These are phyloP conservation scores for Phaethon lepturus DNA, from an alignment of 2,113 vertebrate species.

Conservation along the genomic window DNA sequence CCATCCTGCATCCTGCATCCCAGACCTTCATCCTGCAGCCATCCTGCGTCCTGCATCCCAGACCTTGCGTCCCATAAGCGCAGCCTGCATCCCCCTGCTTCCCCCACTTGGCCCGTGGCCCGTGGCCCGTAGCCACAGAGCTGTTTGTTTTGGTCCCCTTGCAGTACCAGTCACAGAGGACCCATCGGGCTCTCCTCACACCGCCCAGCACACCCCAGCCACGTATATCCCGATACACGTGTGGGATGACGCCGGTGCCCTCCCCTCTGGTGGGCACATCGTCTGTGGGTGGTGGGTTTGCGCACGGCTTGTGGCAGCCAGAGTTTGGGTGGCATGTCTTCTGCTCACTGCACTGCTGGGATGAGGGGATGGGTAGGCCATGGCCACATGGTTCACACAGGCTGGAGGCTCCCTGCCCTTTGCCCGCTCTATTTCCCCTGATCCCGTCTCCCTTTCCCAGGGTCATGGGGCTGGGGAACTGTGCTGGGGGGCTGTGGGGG, in stretches of 20 bases:
- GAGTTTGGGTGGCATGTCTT: not conserved
- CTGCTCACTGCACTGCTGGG: not conserved
- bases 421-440: not conserved
- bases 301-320: not conserved
- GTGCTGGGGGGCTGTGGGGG: not conserved
- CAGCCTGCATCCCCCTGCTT: not conserved
- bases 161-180: not conserved
- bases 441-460: not conserved
- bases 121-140: too few species aligned
- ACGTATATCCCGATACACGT: fast-evolving
- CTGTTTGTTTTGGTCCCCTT: not conserved
- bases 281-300: not conserved
- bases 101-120: not conserved
- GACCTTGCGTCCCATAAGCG: not conserved
- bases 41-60: not conserved
- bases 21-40: too few species aligned
- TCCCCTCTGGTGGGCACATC: not conserved
- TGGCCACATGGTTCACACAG: fast-evolving
- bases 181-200: not conserved
- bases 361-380: not conserved
- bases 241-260: not conserved
- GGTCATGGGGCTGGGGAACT: fast-evolving
- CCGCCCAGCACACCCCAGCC: too few species aligned
- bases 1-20: not conserved
- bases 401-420: not conserved